Evolutionary conservation across 1,140 invertebrate genomes (phyloP).

Genomic region (Diuraphis noxia): DNA sequence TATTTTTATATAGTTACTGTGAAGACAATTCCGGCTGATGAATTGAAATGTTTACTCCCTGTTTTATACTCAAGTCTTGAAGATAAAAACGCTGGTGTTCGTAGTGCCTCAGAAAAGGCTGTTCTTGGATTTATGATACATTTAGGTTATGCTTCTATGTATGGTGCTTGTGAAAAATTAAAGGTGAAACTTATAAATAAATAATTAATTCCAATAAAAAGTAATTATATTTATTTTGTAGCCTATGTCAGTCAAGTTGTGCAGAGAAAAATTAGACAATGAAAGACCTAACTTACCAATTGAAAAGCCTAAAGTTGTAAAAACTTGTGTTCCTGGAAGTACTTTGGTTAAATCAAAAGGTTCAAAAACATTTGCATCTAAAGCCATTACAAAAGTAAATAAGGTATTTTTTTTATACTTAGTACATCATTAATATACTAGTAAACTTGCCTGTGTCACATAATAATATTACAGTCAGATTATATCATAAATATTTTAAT

Average conservation of each 20-base stretch:
- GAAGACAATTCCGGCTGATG: slow-evolving; percentile 73
- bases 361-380: background rate
- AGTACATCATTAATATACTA: background rate
- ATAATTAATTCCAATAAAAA: background rate
- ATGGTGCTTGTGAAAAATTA: slow-evolving; percentile 76
- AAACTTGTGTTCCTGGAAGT: slow-evolving; percentile 46
- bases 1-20: slow-evolving; percentile 17
- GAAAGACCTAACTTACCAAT: slow-evolving; percentile 49
- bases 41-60: slow-evolving; percentile 77
- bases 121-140: slow-evolving; percentile 92
- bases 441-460: background rate
- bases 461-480: background rate
- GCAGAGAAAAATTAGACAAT: slow-evolving; percentile 47
- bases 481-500: background rate
- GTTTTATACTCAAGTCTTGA: slow-evolving; percentile 80
- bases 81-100: slow-evolving; percentile 87
- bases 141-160: slow-evolving; percentile 81
- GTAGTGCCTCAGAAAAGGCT: slow-evolving; percentile 86
- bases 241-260: slow-evolving; percentile 33
- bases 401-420: background rate
- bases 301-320: slow-evolving; percentile 36
- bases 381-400: background rate
- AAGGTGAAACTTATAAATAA: slow-evolving; percentile 63
- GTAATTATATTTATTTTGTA: background rate
- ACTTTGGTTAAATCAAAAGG: slow-evolving; percentile 37